Evolutionary conservation across 2,113 vertebrate species (phyloP).

Genomic region (Poeciliopsis prolifica): DNA sequence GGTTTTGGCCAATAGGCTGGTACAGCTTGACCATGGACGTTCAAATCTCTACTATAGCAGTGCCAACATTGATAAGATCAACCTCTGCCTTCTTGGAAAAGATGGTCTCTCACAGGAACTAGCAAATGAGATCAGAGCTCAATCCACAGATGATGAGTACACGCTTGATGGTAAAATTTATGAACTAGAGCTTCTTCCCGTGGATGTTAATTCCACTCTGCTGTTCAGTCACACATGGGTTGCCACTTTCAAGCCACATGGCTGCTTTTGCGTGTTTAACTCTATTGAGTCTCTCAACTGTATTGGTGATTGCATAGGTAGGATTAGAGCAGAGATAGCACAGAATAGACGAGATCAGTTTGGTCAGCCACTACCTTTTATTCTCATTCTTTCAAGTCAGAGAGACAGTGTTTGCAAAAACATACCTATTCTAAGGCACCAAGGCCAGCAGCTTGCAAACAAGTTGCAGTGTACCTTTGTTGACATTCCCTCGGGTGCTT

Average conservation of each 20-base stretch:
- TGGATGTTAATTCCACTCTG: slow-evolving; percentile 93
- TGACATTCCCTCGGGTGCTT: slow-evolving; percentile 91
- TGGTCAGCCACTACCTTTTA: slow-evolving; percentile 91
- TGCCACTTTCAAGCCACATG: slow-evolving; percentile 93
- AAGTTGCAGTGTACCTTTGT: slow-evolving; percentile 98
- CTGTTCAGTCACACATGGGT: slow-evolving; percentile 92
- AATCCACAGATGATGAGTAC: slow-evolving; percentile 98
- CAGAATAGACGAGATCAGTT: slow-evolving; percentile 92
- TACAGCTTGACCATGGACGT: slow-evolving; percentile 91
- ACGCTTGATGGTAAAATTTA: slow-evolving; percentile 98
- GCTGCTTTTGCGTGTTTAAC: slow-evolving; percentile 97
- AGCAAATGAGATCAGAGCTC: slow-evolving; percentile 95
- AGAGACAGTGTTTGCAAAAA: slow-evolving; percentile 93
- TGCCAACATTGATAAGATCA: slow-evolving; percentile 95
- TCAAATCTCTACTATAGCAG: slow-evolving; percentile 93
- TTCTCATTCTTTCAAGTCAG: slow-evolving; percentile 95
- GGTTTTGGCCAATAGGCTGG: slow-evolving; percentile 90
- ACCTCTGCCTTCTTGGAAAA: slow-evolving; percentile 95
- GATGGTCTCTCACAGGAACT: slow-evolving; percentile 96
- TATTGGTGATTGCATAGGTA: slow-evolving; percentile 93
- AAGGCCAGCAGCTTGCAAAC: slow-evolving; percentile 97
- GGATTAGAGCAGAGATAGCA: slow-evolving; percentile 91
- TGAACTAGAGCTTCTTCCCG: slow-evolving; percentile 92
- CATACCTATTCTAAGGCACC: slow-evolving; percentile 94
- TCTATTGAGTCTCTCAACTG: slow-evolving; percentile 96